These are phyloP conservation scores for Acanthornis magna DNA, from an alignment of 2,797 vertebrate species.

Conservation along the genomic window DNA sequence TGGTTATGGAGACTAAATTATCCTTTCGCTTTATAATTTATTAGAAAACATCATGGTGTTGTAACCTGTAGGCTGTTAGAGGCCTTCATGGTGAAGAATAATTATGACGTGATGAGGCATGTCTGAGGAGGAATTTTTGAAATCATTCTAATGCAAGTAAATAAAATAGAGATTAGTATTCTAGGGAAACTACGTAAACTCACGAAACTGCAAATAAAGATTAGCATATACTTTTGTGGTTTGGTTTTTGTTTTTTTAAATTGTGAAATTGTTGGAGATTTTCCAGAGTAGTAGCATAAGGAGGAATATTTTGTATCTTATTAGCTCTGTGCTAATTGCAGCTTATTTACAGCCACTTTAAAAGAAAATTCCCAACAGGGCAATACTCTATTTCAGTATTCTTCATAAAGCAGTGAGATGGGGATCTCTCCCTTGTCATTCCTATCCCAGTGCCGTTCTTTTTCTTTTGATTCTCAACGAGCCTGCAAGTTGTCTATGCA, in stretches of 20 bases:
- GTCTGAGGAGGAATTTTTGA: constrained; percentile 13
- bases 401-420: neutral
- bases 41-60: neutral
- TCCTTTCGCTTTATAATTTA: constrained; percentile 31
- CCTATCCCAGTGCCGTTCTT: neutral
- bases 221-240: neutral
- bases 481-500: neutral
- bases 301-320: neutral
- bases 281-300: neutral
- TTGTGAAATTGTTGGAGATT: neutral
- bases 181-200: neutral
- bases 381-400: neutral
- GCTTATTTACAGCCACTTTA: neutral
- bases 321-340: neutral
- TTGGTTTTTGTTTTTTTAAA: neutral
- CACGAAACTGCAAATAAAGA: neutral
- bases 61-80: constrained; percentile 16
- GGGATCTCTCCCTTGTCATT: neutral
- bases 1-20: neutral
- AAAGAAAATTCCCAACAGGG: neutral
- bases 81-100: neutral
- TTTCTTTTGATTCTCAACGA: neutral
- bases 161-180: constrained; percentile 3
- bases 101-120: constrained; percentile 22
- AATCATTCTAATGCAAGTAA: neutral